A percentile compares a stretch with the other conserved stretches of the same genome.
phyloP scores from a whole-genome alignment of 2,888 invertebrate species.

The Lypha dubia region DNA sequence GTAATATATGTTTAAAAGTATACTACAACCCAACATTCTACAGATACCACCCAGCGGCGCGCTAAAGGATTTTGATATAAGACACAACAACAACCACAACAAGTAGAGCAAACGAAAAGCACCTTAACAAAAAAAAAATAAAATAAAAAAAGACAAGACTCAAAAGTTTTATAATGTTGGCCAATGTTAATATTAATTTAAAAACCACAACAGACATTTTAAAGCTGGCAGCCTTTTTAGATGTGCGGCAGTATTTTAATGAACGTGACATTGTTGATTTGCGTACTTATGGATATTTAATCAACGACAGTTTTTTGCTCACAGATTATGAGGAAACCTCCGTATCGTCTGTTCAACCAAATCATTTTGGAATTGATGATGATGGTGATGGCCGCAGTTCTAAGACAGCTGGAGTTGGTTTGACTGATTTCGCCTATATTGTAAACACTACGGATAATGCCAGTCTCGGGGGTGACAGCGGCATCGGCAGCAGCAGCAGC shows the following conservation, averaged over 20 bases:
- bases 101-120: not conserved
- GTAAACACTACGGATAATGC: not conserved
- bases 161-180: constrained; percentile 48
- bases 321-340: constrained; percentile 61
- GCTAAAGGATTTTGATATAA: constrained; percentile 5
- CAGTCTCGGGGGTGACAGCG: constrained; percentile 59
- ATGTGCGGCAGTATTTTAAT: constrained; percentile 67
- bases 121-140: not conserved
- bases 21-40: not conserved
- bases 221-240: constrained; percentile 56
- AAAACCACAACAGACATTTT: constrained; percentile 61
- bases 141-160: not conserved
- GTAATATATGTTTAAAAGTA: constrained; percentile 14
- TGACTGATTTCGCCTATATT: constrained; percentile 3
- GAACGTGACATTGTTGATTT: constrained; percentile 67
- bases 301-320: constrained; percentile 69
- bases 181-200: constrained; percentile 65
- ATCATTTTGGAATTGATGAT: constrained; percentile 7
- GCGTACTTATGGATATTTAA: constrained; percentile 67
- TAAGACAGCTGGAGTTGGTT: not conserved
- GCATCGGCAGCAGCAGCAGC: constrained; percentile 57
- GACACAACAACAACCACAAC: not conserved
- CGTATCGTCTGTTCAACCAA: constrained; percentile 40
- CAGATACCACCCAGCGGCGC: constrained; percentile 16
- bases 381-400: not conserved